Percentiles rank a stretch among this genome's conserved stretches.
Evolutionary conservation across 2,113 vertebrate species (phyloP).

Genomic region (Mastomys coucha): DNA sequence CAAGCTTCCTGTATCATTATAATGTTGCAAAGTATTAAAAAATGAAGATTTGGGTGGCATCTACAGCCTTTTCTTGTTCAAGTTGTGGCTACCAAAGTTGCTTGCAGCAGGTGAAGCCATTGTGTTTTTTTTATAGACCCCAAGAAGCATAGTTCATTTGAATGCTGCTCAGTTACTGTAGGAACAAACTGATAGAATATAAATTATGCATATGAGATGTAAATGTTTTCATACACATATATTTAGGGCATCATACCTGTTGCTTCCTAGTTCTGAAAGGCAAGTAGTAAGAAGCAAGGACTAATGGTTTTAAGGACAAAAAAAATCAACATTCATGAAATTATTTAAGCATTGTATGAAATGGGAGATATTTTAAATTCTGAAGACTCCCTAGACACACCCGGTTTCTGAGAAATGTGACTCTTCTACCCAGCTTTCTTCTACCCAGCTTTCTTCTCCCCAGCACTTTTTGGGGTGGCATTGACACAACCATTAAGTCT

Average conservation of each 20-base stretch:
- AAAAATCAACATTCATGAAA: conserved; percentile 7
- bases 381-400: not conserved
- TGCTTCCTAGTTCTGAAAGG: conserved; percentile 34
- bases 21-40: conserved; percentile 23
- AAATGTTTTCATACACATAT: not conserved
- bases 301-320: conserved; percentile 20
- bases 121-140: not conserved
- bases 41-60: not conserved
- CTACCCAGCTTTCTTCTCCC: too few relatives aligned
- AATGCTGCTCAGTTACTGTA: not conserved
- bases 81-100: not conserved
- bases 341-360: not conserved
- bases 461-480: not conserved
- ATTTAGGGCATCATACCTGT: conserved; percentile 32
- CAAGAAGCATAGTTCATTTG: conserved; percentile 32
- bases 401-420: not conserved
- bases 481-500: not conserved
- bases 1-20: not conserved
- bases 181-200: not conserved
- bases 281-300: not conserved
- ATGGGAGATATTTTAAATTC: not conserved
- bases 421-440: not conserved
- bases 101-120: not conserved
- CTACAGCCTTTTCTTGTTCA: not conserved
- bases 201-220: conserved; percentile 4